Evolutionary conservation across 1,140 invertebrate genomes (phyloP).

Genomic region (Agrypnia vestita): DNA sequence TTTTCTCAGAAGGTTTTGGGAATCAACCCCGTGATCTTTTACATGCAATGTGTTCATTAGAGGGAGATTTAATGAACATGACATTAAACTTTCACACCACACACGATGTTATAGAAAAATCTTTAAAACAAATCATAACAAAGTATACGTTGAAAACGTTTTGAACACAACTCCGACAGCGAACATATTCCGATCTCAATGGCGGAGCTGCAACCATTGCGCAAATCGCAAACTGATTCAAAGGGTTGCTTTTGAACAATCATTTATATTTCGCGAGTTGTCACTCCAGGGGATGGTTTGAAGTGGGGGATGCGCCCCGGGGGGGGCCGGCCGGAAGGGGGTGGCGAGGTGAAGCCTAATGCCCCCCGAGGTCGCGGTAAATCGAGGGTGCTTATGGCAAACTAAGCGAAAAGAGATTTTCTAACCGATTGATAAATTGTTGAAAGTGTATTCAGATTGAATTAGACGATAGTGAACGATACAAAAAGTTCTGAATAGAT

Average conservation of each 20-base stretch:
- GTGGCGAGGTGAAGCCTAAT: slow-evolving; percentile 22
- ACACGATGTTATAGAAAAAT: slow-evolving; percentile 1
- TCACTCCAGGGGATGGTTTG: slow-evolving; percentile 32
- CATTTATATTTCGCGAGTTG: slow-evolving; percentile 40
- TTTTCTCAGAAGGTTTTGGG: no score
- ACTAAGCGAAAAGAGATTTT: slow-evolving; percentile 47
- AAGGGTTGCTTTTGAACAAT: slow-evolving; percentile 40
- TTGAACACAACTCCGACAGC: slow-evolving; percentile 16
- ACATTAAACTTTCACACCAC: slow-evolving; percentile 14
- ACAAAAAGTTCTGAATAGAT: not conserved
- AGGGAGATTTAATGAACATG: slow-evolving; percentile 9
- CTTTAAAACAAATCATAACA: slow-evolving; percentile 20
- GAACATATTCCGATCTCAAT: slow-evolving; percentile 23
- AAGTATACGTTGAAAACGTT: slow-evolving; percentile 14
- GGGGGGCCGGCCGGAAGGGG: not conserved
- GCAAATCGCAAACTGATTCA: slow-evolving; percentile 31
- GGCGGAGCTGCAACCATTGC: slow-evolving; percentile 9
- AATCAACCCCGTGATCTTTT: no score
- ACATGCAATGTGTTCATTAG: no score
- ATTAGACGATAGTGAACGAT: slow-evolving; percentile 22
- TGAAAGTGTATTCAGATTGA: slow-evolving; percentile 33
- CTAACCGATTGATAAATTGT: slow-evolving; percentile 40
- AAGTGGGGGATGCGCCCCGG: slow-evolving; percentile 33
- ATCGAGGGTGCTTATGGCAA: slow-evolving; percentile 44
- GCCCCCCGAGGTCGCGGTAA: slow-evolving; percentile 33